A percentile compares a stretch with the other conserved stretches of the same genome.
These are phyloP conservation scores for Antheraea assamensis DNA, from an alignment of 2,888 invertebrate species.

Conservation along the genomic window DNA sequence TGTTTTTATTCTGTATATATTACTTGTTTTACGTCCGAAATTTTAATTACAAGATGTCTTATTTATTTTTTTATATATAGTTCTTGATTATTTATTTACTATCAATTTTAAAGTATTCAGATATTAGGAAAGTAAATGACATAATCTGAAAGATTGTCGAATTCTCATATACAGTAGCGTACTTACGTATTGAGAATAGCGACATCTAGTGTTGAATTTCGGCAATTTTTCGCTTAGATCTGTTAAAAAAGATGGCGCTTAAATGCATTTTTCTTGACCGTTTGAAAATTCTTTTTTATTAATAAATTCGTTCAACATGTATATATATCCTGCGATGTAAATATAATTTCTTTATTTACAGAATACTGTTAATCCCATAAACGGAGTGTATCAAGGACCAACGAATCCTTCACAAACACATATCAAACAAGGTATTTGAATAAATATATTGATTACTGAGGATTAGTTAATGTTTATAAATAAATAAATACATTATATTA, in stretches of 20 bases:
- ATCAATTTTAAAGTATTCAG: too few species aligned
- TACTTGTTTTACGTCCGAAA: neutral
- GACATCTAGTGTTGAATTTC: slow-evolving; percentile 10
- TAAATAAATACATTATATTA: too few species aligned
- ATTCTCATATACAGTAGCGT: too few species aligned
- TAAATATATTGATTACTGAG: neutral
- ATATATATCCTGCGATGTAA: neutral
- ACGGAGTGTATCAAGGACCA: slow-evolving; percentile 92
- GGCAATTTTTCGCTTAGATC: too few species aligned
- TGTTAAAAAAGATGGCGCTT: slow-evolving; percentile 11
- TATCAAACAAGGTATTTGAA: slow-evolving; percentile 67
- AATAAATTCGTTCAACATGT: neutral
- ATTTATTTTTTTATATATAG: too few species aligned
- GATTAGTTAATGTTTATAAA: too few species aligned
- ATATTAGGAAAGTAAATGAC: too few species aligned
- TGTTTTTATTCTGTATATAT: slow-evolving; percentile 7
- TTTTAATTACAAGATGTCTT: too few species aligned
- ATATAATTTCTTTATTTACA: slow-evolving; percentile 61
- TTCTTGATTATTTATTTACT: too few species aligned
- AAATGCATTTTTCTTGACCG: neutral
- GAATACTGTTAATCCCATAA: slow-evolving; percentile 96
- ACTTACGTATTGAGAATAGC: neutral
- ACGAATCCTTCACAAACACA: slow-evolving; percentile 65
- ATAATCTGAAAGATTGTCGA: too few species aligned
- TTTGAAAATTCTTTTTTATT: neutral